Evolutionary conservation across 2,888 invertebrate species (phyloP).

Genomic region (Willowsia nigromaculata): DNA sequence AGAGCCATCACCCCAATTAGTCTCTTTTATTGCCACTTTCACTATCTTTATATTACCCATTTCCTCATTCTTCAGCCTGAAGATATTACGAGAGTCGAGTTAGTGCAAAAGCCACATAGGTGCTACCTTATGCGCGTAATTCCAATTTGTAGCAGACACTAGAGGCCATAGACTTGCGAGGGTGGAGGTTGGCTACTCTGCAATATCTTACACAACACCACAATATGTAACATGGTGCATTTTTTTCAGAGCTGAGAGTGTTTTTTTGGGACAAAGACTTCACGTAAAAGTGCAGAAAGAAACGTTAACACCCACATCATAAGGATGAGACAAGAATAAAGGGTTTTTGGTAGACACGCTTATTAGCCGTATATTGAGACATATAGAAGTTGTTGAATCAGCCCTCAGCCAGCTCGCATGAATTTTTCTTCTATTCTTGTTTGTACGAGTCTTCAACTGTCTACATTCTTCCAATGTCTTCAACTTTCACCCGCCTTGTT

Average conservation of each 20-base stretch:
- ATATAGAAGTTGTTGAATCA: not conserved
- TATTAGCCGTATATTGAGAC: not conserved
- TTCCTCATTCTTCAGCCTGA: not conserved
- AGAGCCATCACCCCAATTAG: conserved; percentile 53
- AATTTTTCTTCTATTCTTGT: not conserved
- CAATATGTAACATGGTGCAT: no score
- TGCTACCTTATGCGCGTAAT: not conserved
- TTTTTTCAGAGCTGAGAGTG: no score
- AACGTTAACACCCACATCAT: no score
- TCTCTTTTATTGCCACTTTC: conserved; percentile 35
- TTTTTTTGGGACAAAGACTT: no score
- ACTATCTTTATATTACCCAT: not conserved
- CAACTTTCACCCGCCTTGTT: not conserved
- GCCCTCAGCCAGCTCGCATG: not conserved
- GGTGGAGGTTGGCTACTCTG: no score
- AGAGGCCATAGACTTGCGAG: no score
- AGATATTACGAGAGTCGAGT: not conserved
- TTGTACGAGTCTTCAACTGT: not conserved
- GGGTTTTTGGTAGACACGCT: no score
- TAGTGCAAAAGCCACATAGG: not conserved
- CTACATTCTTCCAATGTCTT: not conserved
- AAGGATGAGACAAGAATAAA: no score
- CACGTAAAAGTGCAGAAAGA: no score
- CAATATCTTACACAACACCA: no score
- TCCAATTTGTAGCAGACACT: not conserved